phyloP scores from a whole-genome alignment of 1,140 invertebrate genomes.

The Bradysia coprophila region DNA sequence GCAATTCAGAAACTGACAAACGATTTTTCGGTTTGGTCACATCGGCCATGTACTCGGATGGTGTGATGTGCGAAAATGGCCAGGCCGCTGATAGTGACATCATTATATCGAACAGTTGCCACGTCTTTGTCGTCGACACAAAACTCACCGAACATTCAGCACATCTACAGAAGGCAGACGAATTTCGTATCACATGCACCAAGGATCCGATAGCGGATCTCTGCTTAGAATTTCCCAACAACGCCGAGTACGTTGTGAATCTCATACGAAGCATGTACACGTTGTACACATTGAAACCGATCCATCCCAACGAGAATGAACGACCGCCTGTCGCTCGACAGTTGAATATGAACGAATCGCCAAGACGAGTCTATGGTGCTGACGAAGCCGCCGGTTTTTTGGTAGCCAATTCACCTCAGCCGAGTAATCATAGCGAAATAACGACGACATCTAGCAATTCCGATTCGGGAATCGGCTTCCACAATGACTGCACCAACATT shows the following conservation, averaged over 20 bases:
- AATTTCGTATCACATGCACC: slow-evolving; percentile 62
- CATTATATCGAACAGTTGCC: slow-evolving; percentile 69
- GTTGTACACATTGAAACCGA: slow-evolving; percentile 20
- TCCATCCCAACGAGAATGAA: background rate
- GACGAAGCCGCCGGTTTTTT: background rate
- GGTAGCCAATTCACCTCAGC: slow-evolving; percentile 48
- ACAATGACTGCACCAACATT: slow-evolving; percentile 65
- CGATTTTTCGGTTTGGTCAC: slow-evolving; percentile 86
- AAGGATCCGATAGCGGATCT: slow-evolving; percentile 41
- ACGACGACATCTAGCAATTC: slow-evolving; percentile 82
- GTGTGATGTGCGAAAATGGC: slow-evolving; percentile 11
- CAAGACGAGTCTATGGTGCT: slow-evolving; percentile 11
- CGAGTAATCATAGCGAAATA: slow-evolving; percentile 58
- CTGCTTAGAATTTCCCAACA: slow-evolving; percentile 78
- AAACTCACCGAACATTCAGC: slow-evolving; percentile 62
- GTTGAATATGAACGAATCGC: slow-evolving; percentile 26
- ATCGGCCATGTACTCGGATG: slow-evolving; percentile 35
- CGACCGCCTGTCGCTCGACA: slow-evolving; percentile 25
- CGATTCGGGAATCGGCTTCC: slow-evolving; percentile 85
- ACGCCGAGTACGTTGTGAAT: slow-evolving; percentile 70
- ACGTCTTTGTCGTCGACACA: slow-evolving; percentile 86
- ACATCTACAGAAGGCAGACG: slow-evolving; percentile 54
- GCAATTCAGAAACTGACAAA: slow-evolving; percentile 75
- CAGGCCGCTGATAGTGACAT: slow-evolving; percentile 20
- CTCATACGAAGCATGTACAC: slow-evolving; percentile 45